These are phyloP conservation scores for Crocallis elinguaria DNA, from an alignment of 2,888 invertebrate species.

Conservation along the genomic window DNA sequence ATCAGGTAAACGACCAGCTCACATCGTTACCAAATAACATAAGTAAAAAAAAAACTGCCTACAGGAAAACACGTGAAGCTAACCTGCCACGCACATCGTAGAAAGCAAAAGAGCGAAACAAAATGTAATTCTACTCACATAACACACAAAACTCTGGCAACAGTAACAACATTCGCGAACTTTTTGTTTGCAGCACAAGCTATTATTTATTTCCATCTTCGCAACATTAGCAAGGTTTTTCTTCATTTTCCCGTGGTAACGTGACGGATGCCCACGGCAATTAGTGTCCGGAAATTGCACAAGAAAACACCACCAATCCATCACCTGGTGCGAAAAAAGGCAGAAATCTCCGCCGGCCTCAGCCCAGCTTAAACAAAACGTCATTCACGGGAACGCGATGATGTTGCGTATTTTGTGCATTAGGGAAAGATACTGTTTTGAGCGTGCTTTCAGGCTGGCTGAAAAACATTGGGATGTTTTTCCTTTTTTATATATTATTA, in stretches of 20 bases:
- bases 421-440: slow-evolving; percentile 27
- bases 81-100: neutral
- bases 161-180: slow-evolving; percentile 34
- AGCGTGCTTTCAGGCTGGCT: slow-evolving; percentile 27
- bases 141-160: slow-evolving; percentile 22
- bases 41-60: no score
- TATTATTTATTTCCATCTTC: slow-evolving; percentile 56
- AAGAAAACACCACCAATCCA: slow-evolving; percentile 81
- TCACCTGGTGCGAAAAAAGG: slow-evolving; percentile 78
- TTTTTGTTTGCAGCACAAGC: slow-evolving; percentile 41
- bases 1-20: no score
- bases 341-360: slow-evolving; percentile 72
- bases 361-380: slow-evolving; percentile 67
- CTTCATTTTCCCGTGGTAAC: slow-evolving; percentile 59
- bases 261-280: slow-evolving; percentile 80
- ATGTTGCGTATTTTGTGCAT: slow-evolving; percentile 50
- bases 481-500: neutral
- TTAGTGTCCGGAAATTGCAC: slow-evolving; percentile 83
- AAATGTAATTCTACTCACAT: slow-evolving; percentile 3
- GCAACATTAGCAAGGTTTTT: slow-evolving; percentile 58
- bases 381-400: slow-evolving; percentile 57
- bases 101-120: neutral
- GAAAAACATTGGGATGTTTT: slow-evolving; percentile 3
- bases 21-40: no score
- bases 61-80: no score